Percentiles rank a stretch among this genome's conserved stretches.
Evolutionary conservation across 2,113 vertebrate genomes (phyloP).

Genomic region (Gobio gobio): DNA sequence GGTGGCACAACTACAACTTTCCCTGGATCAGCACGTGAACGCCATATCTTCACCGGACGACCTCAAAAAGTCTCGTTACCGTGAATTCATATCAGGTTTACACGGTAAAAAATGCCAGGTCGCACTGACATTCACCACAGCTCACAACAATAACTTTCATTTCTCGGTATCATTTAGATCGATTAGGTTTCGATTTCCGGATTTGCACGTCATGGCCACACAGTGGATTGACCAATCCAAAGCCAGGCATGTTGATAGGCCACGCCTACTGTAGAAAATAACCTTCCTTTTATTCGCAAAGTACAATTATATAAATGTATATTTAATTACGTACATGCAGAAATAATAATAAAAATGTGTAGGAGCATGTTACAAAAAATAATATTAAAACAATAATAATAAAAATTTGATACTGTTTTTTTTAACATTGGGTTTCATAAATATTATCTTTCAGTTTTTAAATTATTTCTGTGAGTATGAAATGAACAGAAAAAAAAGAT

Average conservation of each 20-base stretch:
- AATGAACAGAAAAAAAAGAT: not conserved
- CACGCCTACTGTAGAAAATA: not conserved
- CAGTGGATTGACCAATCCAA: not conserved
- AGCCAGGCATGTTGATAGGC: not conserved
- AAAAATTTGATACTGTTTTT: not conserved
- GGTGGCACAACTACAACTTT: not conserved
- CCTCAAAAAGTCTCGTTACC: not conserved
- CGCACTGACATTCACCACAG: too few relatives aligned
- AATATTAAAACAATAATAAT: too few relatives aligned
- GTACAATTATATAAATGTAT: not conserved
- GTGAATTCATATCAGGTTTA: not conserved
- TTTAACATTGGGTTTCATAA: too few relatives aligned
- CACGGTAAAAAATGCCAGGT: not conserved
- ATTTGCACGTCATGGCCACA: not conserved
- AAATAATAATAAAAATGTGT: too few relatives aligned
- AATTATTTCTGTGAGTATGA: not conserved
- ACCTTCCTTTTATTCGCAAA: too few relatives aligned
- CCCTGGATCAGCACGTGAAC: not conserved
- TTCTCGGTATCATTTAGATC: not conserved
- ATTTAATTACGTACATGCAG: not conserved
- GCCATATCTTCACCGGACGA: not conserved
- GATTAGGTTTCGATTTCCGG: conserved; percentile 40
- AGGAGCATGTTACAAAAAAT: too few relatives aligned
- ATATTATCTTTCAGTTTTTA: not conserved
- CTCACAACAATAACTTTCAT: not conserved